Base-by-base conservation (phyloP, 2,888 invertebrate genomes). In the Dilophus febrilis region DNA sequence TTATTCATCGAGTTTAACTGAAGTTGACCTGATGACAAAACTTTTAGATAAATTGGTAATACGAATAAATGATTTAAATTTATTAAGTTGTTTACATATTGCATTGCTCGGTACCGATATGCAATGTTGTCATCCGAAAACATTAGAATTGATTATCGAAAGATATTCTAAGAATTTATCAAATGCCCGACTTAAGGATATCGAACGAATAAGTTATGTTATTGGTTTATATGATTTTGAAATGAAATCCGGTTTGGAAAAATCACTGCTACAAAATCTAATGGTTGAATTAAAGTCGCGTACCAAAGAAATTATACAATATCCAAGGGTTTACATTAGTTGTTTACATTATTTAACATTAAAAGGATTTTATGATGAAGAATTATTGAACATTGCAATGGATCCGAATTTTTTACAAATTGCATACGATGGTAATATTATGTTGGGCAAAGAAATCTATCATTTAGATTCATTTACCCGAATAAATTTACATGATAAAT, bases 161-260 rank as follows among this genome's bases (percentile, higher is more conserved):
- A 66, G 65, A 44, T 65, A 77, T 16, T 54, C 64, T 8, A 48
- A 56, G 3, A 58, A 70, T 22, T 52, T 79, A 1, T 45, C 62
- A 3, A 37, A 52, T 4, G 56, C 68, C 0, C 68, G 83, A 44
- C 36, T 83, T 1, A 86, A 86, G 59, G 85, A 86, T 53, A 60
- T 85, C 26, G 85, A 85, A 58, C 68, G 83, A 48, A 57, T 83
- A 8, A 58, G 72, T 3, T 65, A 77, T 44, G 66, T 68, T 1
- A 67, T 74, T 51, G 69, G 71, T 3, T 67, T 72, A 51, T 77
- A 77, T 46, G 70, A 77, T 54, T 67, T 65, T 40, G 56, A 59
- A 42, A 72, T 74, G 12, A 48, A 64, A 38, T 67, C 64, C n/a
- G 52, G 63, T 11, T 48, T 54, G 1, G 64, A 64, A 45, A 52